Evolutionary conservation across 2,797 vertebrate species (phyloP).

Genomic region (Tympanoctomys barrerae): DNA sequence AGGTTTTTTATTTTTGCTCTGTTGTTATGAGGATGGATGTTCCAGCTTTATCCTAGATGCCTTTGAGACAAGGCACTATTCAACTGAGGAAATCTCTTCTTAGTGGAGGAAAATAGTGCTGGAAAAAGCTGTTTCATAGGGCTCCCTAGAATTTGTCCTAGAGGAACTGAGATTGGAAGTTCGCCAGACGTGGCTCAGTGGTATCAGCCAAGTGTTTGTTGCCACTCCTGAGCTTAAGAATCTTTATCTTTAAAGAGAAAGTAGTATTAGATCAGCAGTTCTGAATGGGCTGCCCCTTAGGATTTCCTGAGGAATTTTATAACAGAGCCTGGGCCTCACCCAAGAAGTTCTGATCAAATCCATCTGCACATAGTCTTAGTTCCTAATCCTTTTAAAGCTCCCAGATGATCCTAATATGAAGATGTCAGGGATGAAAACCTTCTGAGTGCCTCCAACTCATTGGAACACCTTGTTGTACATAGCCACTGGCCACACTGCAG

Average conservation of each 20-base stretch:
- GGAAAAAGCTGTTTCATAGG: background rate
- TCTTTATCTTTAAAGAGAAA: slow-evolving; percentile 38
- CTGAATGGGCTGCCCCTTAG: background rate
- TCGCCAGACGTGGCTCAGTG: background rate
- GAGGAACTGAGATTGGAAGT: background rate
- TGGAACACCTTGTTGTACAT: background rate
- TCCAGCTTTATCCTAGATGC: background rate
- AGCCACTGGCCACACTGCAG: rapidly evolving
- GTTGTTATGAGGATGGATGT: slow-evolving; percentile 56
- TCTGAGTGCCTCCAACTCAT: background rate
- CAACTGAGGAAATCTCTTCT: background rate
- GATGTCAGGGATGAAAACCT: background rate
- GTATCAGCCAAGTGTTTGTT: background rate
- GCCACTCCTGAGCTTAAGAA: background rate
- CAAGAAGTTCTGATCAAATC: slow-evolving; percentile 14
- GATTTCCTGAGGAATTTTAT: slow-evolving; percentile 31
- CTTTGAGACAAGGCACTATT: background rate
- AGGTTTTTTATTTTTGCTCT: slow-evolving; percentile 60
- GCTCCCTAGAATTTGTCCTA: background rate
- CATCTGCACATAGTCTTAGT: background rate
- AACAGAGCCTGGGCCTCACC: background rate
- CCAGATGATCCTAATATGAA: background rate
- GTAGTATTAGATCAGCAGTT: slow-evolving; percentile 14
- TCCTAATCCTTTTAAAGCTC: slow-evolving; percentile 7
- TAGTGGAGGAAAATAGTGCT: background rate